These are phyloP conservation scores for Gobio occitaniae DNA, from an alignment of 2,797 vertebrate species.

Conservation along the genomic window DNA sequence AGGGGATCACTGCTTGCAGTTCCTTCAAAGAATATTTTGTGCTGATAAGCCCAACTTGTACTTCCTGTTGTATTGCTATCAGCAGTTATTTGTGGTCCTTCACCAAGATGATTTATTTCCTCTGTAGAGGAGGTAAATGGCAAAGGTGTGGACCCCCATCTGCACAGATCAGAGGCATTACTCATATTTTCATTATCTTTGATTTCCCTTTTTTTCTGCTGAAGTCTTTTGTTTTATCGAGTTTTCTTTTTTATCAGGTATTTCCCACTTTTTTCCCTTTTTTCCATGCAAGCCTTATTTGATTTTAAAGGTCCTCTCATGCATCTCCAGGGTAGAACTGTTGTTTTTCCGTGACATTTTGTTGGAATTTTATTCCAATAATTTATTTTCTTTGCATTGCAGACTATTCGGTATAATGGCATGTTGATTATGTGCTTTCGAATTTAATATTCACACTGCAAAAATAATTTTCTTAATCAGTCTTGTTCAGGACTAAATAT, in stretches of 20 bases:
- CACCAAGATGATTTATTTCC: constrained; percentile 67
- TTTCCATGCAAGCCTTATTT: constrained; percentile 71
- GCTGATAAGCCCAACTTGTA: constrained; percentile 70
- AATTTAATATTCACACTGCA: background rate
- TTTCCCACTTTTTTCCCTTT: background rate
- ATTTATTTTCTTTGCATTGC: background rate
- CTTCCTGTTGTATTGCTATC: constrained; percentile 67
- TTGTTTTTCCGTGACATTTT: constrained; percentile 73
- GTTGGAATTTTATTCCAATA: constrained; percentile 11
- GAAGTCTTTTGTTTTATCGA: background rate
- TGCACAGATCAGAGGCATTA: constrained; percentile 65
- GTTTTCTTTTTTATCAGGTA: constrained; percentile 14
- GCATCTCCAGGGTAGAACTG: constrained; percentile 73
- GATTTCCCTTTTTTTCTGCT: constrained; percentile 62
- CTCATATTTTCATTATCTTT: constrained; percentile 64
- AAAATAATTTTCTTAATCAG: background rate
- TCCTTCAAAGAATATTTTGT: constrained; percentile 61
- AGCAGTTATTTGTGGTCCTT: constrained; percentile 74
- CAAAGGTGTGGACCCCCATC: constrained; percentile 69
- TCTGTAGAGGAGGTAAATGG: constrained; percentile 71
- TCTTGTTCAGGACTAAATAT: background rate
- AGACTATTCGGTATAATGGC: background rate
- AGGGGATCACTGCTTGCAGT: background rate
- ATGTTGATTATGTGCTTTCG: constrained; percentile 8
- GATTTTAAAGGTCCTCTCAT: constrained; percentile 72